phyloP scores from a whole-genome alignment of 2,113 vertebrate species.

The Clarias gariepinus region DNA sequence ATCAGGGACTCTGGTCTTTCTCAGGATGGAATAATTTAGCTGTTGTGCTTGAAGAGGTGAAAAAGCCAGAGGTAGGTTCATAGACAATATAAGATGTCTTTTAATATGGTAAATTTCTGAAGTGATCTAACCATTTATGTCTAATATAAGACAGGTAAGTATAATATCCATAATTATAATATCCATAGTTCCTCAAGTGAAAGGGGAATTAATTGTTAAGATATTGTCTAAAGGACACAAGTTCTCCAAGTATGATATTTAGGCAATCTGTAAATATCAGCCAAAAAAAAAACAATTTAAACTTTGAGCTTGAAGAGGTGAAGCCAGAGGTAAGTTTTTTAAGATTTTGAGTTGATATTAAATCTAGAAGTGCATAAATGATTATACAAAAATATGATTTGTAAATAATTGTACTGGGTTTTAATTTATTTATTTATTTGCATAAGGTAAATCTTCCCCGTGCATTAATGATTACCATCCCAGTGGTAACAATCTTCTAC shows the following conservation, averaged over 20 bases:
- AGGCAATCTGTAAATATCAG: neutral
- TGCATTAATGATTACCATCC: slow-evolving; percentile 81
- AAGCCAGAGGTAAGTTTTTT: slow-evolving; percentile 76
- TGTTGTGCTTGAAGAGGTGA: slow-evolving; percentile 79
- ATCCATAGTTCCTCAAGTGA: neutral
- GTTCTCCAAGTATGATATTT: neutral
- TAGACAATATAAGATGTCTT: neutral
- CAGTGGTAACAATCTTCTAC: slow-evolving; percentile 83
- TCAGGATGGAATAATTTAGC: slow-evolving; percentile 83
- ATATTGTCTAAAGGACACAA: neutral
- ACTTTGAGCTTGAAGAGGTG: slow-evolving; percentile 80
- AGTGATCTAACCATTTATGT: neutral
- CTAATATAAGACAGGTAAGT: too few species aligned
- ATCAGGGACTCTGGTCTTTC: slow-evolving; percentile 83
- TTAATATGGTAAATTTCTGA: slow-evolving; percentile 59
- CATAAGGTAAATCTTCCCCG: slow-evolving; percentile 82
- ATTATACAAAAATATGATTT: neutral
- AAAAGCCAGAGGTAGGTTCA: slow-evolving; percentile 78
- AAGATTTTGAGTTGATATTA: neutral
- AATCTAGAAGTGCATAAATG: neutral
- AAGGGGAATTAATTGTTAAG: neutral
- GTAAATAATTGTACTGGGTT: neutral
- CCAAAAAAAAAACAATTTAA: slow-evolving; percentile 78
- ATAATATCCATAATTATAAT: neutral
- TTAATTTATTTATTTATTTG: neutral